phyloP scores from a whole-genome alignment of 2,113 vertebrate genomes.

The Gymnarchus niloticus region DNA sequence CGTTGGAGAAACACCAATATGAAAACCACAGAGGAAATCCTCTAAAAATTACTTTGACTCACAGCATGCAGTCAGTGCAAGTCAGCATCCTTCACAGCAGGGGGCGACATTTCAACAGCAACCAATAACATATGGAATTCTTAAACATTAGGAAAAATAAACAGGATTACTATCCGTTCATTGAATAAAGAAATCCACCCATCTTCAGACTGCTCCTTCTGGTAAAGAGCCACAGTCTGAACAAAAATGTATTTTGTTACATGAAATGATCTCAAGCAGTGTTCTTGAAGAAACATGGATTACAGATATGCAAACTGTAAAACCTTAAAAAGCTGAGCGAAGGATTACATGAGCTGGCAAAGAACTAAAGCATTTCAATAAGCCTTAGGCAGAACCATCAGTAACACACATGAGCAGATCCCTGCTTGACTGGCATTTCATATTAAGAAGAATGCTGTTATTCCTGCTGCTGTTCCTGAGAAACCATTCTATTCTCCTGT shows the following conservation, averaged over 20 bases:
- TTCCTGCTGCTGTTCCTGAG: not conserved
- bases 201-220: not conserved
- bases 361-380: not conserved
- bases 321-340: not conserved
- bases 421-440: conserved; percentile 3
- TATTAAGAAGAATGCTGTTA: not conserved
- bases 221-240: not conserved
- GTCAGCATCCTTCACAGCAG: too few species aligned
- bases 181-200: not conserved
- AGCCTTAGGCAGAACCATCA: not conserved
- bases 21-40: not conserved
- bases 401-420: not conserved
- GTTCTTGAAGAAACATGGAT: not conserved
- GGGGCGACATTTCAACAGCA: not conserved
- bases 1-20: not conserved
- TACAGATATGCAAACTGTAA: conserved; percentile 6
- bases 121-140: not conserved
- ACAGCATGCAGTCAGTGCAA: not conserved
- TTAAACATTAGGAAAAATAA: not conserved
- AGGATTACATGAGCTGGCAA: not conserved
- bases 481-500: not conserved
- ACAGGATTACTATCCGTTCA: not conserved
- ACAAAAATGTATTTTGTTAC: not conserved
- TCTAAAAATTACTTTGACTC: too few species aligned
- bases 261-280: not conserved